Evolutionary conservation across 2,113 vertebrate genomes (phyloP), one percentile per base, ranked within the genome.

Genomic region (Sinocyclocheilus anophthalmus): DNA sequence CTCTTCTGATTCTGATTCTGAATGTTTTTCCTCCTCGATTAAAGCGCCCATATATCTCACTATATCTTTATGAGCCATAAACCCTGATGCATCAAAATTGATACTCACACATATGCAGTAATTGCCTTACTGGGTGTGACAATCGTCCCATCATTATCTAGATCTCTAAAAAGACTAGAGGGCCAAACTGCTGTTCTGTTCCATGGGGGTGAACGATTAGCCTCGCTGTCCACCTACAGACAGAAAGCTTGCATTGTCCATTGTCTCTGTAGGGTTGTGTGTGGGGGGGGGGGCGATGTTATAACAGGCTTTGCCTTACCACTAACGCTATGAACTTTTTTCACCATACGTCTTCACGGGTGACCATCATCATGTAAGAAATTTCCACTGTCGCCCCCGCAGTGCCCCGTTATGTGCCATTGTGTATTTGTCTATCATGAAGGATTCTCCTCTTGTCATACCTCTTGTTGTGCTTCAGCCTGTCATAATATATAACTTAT

Each of bases 161-260:
- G 8, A 55, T 20, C 11, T n/a, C 50, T 61, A 30, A 48, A 30
- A 65, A 22, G 14, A 76, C 39, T 42, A 14, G 9, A 33, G 24
- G 55, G 16, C 2, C 16, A 48, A 76, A 45, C n/a, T 84, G 39
- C 83, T 48, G 33, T 65, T 67, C 84, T 55, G 45, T 69, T 45
- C 73, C 13, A 50, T 53, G 59, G 14, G n/a, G 1, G 79, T 20
- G 53, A 18, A 81, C n/a, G 85, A n/a, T 48, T 5, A 81, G 37
- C 37, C 37, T 86, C 67, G 18, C 78, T 86, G 85, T n/a, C 85
- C 85, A 42, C 78, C 85, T 86, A 81, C 11, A 81, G 85, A 48
- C 77, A 16, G 4, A 42, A 39, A 2, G n/a, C 22, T 59, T 63
- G 57, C 57, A 77, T 50, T 24, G 57, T 26, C 55, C 26, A 20